phyloP scores from a whole-genome alignment of 1,140 invertebrate genomes.

The Thrips palmi region DNA sequence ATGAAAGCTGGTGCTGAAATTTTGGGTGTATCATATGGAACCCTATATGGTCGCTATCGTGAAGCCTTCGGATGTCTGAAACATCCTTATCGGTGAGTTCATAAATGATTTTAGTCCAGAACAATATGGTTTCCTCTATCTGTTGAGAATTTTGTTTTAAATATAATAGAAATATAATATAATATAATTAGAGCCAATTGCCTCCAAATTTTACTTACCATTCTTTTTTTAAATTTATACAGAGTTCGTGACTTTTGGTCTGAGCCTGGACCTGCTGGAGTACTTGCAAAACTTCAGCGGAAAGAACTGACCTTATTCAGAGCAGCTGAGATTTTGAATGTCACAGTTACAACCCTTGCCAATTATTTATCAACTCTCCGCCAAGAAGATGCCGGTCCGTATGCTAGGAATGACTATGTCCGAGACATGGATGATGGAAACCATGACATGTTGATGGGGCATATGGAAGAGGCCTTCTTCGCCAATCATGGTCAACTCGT shows the following conservation, averaged over 20 bases:
- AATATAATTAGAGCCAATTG: not conserved
- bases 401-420: constrained; percentile 7
- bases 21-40: constrained; percentile 73
- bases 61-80: constrained; percentile 78
- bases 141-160: not conserved
- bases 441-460: not conserved
- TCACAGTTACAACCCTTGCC: constrained; percentile 47
- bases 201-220: not conserved
- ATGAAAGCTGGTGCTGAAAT: constrained; percentile 85
- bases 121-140: not conserved
- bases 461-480: not conserved
- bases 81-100: constrained; percentile 44
- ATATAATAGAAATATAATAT: constrained; percentile 2
- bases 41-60: constrained; percentile 67
- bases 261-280: constrained; percentile 49
- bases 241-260: constrained; percentile 60
- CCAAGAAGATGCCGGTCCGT: constrained; percentile 12
- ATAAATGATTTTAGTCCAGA: not conserved
- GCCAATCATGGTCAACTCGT: no score
- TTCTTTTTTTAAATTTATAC: constrained; percentile 18
- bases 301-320: constrained; percentile 49
- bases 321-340: constrained; percentile 50
- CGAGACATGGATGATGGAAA: constrained; percentile 5
- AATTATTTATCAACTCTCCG: constrained; percentile 44
- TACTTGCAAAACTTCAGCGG: constrained; percentile 44